Evolutionary conservation across 2,888 invertebrate species (phyloP), one percentile per base, ranked within the genome.

Genomic region (Alcis repandata): DNA sequence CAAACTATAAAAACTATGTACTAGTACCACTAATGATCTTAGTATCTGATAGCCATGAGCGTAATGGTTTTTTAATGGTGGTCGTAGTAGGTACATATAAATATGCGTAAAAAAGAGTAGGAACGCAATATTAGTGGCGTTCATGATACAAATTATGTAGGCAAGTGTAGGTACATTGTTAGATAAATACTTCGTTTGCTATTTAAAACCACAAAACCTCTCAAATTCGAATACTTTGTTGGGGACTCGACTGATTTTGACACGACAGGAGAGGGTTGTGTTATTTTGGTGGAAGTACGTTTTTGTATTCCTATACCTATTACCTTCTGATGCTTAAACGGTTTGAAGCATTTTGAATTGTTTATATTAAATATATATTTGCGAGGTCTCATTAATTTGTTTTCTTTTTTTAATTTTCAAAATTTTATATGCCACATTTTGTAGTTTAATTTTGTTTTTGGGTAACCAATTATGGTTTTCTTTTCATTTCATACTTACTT

Each of bases 51-150:
- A 56, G 43, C 36, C 27, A 60, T 54, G 48, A 41, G 48, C 48
- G 15, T 63, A 49, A 59, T 41, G 40, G 69, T 72, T 67, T 75
- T 74, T 68, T 73, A 49, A 59, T 53, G 59, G 63, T 65, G 11
- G 56, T 6, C 27, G 27, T 13, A 38, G 17, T 2, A 51, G 11
- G 15, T 27, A 15, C 11, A 27, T 27, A 27, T 27, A 27, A n/a
- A n/a, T n/a, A 32, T 48, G 9, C 15, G 10, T 46, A 27, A 46
- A 27, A 46, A 27, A 27, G 32, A 49, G 11, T 11, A 49, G 11
- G 15, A 11, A 13, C 15, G 9, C 15, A 4, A 27, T 8, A 15
- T 49, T 27, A 10, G 2, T 32, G 15, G 32, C 15, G 1, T 46
- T 2, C 32, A 7, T n/a, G 22, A 3, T 6, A 11, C n/a, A 46